Conservation (phyloP, 1,140 invertebrate species). For the Phymorhynchus buccinoides region DNA sequence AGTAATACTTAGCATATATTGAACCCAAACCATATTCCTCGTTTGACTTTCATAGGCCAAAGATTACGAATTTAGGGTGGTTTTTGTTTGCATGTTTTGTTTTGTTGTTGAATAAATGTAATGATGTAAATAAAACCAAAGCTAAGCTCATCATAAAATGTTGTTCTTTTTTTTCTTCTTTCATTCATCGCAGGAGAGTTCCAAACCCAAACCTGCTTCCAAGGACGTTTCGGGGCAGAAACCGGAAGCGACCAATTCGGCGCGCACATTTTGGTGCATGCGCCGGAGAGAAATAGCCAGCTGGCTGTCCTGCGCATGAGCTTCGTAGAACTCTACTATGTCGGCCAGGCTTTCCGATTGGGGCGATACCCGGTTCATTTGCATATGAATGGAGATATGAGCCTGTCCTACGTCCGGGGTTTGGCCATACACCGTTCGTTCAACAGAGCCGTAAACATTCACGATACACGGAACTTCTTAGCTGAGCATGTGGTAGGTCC, state of each 20-base stretch:
- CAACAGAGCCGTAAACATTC: constrained; percentile 72
- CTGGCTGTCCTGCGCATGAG: constrained; percentile 45
- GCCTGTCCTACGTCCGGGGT: constrained; percentile 65
- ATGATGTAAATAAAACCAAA: no score
- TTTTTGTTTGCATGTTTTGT: no score
- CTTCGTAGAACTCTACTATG: constrained; percentile 63
- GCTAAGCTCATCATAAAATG: no score
- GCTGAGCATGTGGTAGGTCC: constrained; percentile 46
- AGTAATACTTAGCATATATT: no score
- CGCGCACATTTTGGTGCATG: constrained; percentile 65
- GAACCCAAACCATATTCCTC: no score
- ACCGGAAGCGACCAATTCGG: constrained; percentile 69
- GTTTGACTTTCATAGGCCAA: no score
- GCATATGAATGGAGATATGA: constrained; percentile 68
- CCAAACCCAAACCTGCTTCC: constrained; percentile 67
- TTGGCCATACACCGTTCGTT: constrained; percentile 69
- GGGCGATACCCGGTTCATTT: constrained; percentile 72
- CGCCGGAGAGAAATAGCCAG: constrained; percentile 52
- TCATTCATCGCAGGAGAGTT: constrained; percentile 71
- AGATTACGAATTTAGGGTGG: no score
- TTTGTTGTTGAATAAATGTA: no score
- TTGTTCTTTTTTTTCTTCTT: no score
- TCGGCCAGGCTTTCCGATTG: constrained; percentile 71
- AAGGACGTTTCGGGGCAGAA: constrained; percentile 70
- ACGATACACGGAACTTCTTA: constrained; percentile 62